phyloP scores from a whole-genome alignment of 2,113 vertebrate genomes.

The Anarrhichthys ocellatus region DNA sequence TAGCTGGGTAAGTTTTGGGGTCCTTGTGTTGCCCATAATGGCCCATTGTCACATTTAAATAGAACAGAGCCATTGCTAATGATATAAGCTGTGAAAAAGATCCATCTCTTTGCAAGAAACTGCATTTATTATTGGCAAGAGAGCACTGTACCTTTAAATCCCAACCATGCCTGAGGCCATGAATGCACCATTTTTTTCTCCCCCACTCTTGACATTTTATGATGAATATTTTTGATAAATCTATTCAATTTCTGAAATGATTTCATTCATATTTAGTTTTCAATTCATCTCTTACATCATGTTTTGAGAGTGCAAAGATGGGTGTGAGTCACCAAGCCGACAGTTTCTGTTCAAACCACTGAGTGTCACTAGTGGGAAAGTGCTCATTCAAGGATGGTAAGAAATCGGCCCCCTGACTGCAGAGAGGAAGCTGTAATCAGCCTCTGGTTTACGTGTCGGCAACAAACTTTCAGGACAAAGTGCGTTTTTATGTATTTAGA shows the following conservation, averaged over 20 bases:
- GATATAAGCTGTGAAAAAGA: neutral
- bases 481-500: neutral
- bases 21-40: neutral
- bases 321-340: neutral
- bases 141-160: constrained; percentile 8
- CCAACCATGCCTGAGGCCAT: neutral
- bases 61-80: neutral
- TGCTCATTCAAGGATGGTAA: neutral
- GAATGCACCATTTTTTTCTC: neutral
- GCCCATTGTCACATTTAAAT: neutral
- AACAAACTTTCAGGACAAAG: neutral
- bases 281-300: constrained; percentile 17
- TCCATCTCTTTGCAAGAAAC: neutral
- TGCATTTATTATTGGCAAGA: neutral
- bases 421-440: constrained; percentile 14
- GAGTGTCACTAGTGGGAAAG: constrained; percentile 62
- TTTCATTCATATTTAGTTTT: neutral
- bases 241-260: neutral
- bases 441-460: constrained; percentile 18
- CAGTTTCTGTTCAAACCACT: constrained; percentile 51
- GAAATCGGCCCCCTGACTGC: neutral
- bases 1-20: neutral
- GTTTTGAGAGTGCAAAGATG: neutral
- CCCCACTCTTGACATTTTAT: neutral
- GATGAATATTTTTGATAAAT: neutral